Conservation (phyloP, 2,888 invertebrate species). For the Synanthedon myopaeformis region DNA sequence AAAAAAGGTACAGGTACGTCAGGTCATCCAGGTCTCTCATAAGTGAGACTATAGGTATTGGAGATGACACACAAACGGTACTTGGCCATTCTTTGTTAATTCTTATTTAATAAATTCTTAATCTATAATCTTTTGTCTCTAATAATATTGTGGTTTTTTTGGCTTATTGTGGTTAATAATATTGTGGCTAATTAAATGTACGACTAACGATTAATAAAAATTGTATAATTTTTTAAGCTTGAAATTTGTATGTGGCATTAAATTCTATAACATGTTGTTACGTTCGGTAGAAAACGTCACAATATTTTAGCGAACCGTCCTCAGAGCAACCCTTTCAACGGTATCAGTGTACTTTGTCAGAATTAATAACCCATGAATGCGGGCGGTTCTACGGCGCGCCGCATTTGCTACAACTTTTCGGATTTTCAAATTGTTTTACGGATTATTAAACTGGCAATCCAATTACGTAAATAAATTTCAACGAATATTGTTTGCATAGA, state of each 20-base stretch:
- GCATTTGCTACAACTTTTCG: slow-evolving; percentile 39
- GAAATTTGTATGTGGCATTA: not conserved
- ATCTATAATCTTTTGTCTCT: too few species aligned
- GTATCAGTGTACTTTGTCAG: slow-evolving; percentile 55
- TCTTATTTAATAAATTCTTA: too few species aligned
- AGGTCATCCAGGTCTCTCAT: too few species aligned
- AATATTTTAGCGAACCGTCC: slow-evolving; percentile 51
- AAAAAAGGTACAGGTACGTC: too few species aligned
- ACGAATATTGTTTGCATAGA: slow-evolving; percentile 3
- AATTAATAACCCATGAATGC: slow-evolving; percentile 63
- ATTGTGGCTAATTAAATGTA: too few species aligned
- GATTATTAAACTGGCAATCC: slow-evolving; percentile 65
- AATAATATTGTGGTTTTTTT: too few species aligned
- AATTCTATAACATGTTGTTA: not conserved
- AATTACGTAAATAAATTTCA: slow-evolving; percentile 59
- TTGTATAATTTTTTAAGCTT: too few species aligned
- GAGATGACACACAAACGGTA: too few species aligned
- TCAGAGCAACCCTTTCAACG: slow-evolving; percentile 55
- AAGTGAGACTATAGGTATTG: too few species aligned
- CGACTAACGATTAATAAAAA: too few species aligned
- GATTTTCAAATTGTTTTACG: slow-evolving; percentile 65
- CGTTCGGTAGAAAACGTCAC: slow-evolving; percentile 32
- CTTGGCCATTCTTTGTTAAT: too few species aligned
- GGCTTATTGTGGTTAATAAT: too few species aligned
- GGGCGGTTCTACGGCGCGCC: slow-evolving; percentile 30